phyloP scores from a whole-genome alignment of 2,113 vertebrate species.

The Balaenoptera acutorostrata region DNA sequence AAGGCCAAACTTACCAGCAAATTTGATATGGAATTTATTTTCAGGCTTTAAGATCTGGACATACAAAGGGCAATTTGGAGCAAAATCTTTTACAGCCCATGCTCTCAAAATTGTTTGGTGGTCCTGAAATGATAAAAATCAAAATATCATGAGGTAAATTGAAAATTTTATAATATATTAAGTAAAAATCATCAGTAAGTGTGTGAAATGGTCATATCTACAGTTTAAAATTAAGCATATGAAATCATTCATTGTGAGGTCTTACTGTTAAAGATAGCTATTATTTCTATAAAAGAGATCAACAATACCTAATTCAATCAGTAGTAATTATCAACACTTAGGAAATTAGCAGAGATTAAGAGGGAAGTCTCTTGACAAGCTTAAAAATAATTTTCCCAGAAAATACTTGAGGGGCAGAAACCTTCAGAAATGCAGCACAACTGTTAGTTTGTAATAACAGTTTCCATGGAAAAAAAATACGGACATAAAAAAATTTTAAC shows the following conservation, averaged over 20 bases:
- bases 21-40: constrained; percentile 99
- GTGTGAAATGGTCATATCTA: neutral
- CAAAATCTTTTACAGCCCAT: constrained; percentile 98
- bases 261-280: neutral
- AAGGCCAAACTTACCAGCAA: constrained; percentile 88
- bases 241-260: neutral
- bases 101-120: constrained; percentile 98
- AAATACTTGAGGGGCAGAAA: neutral
- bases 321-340: neutral
- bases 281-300: neutral
- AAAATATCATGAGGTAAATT: neutral
- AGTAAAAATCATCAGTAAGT: neutral
- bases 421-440: neutral
- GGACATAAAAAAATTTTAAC: neutral
- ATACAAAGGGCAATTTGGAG: constrained; percentile 95
- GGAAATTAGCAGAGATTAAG: neutral
- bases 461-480: neutral
- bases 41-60: constrained; percentile 97
- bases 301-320: neutral
- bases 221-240: neutral
- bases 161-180: neutral
- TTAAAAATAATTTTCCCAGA: neutral
- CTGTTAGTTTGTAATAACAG: neutral
- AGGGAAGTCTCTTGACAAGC: neutral
- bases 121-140: constrained; percentile 83